Conservation (phyloP, 1,140 invertebrate species). For the Stenopsyche tienmushanensis region DNA sequence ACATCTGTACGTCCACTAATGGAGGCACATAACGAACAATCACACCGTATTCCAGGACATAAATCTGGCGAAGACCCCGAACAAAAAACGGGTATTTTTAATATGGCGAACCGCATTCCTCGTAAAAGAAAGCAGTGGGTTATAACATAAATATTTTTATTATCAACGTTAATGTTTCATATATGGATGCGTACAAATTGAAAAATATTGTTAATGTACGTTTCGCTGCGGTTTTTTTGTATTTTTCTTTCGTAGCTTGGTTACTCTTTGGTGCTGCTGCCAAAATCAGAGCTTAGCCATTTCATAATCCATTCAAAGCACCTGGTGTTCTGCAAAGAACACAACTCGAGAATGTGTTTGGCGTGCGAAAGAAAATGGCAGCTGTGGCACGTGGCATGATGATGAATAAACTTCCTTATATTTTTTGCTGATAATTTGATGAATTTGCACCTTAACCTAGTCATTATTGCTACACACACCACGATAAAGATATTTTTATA, state of each 20-base stretch:
- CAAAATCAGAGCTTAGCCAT: conserved; percentile 36
- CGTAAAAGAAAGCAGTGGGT: neutral
- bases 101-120: neutral
- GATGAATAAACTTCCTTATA: conserved; percentile 25
- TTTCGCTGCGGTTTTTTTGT: conserved; percentile 25
- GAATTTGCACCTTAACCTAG: neutral
- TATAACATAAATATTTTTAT: conserved; percentile 3
- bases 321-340: conserved; percentile 24
- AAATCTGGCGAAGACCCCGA: no score
- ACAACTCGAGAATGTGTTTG: conserved; percentile 32
- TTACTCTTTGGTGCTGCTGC: neutral
- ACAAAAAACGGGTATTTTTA: no score
- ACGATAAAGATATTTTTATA: no score
- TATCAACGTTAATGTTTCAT: no score
- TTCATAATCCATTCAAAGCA: conserved; percentile 38
- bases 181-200: no score
- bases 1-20: no score
- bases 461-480: no score
- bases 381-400: conserved; percentile 9
- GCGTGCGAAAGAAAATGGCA: conserved; percentile 20
- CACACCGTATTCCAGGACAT: no score
- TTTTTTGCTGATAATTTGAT: neutral
- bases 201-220: conserved; percentile 31
- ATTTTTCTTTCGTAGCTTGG: conserved; percentile 28
- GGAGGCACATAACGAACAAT: no score